Evolutionary conservation across 2,797 vertebrate genomes (phyloP).

Genomic region (Sebastes iracundus): DNA sequence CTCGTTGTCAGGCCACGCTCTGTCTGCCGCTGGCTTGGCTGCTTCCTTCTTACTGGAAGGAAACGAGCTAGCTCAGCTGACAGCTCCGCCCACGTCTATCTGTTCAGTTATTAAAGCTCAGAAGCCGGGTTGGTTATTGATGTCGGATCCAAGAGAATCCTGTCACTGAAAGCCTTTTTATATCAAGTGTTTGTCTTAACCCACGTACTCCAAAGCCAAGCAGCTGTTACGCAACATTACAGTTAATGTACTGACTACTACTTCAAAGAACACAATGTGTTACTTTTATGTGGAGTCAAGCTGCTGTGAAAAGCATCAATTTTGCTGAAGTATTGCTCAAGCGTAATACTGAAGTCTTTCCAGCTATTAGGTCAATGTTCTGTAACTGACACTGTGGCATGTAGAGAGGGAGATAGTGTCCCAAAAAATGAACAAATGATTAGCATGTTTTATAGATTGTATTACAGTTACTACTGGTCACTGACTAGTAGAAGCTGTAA

Average conservation of each 20-base stretch:
- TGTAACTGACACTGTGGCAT: background rate
- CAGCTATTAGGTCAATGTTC: background rate
- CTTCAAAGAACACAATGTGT: background rate
- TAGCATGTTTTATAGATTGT: background rate
- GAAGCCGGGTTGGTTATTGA: slow-evolving; percentile 82
- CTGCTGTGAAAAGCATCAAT: background rate
- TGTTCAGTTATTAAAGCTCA: slow-evolving; percentile 85
- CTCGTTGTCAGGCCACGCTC: slow-evolving; percentile 84
- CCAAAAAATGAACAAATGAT: background rate
- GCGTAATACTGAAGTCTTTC: background rate
- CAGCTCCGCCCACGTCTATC: slow-evolving; percentile 77
- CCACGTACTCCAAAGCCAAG: background rate
- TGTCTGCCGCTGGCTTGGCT: slow-evolving; percentile 83
- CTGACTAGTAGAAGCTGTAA: background rate
- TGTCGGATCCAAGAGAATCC: slow-evolving; percentile 71
- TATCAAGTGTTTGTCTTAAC: slow-evolving; percentile 34
- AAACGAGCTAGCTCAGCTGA: slow-evolving; percentile 74
- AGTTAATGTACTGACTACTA: background rate
- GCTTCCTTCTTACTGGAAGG: slow-evolving; percentile 79
- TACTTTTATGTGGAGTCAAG: background rate
- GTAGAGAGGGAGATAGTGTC: background rate
- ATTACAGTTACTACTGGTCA: background rate
- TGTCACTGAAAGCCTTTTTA: slow-evolving; percentile 55
- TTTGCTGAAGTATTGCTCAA: background rate
- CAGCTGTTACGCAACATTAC: background rate